Evolutionary conservation across 1,140 invertebrate species (phyloP).

Genomic region (Oncopodura yosiiana): DNA sequence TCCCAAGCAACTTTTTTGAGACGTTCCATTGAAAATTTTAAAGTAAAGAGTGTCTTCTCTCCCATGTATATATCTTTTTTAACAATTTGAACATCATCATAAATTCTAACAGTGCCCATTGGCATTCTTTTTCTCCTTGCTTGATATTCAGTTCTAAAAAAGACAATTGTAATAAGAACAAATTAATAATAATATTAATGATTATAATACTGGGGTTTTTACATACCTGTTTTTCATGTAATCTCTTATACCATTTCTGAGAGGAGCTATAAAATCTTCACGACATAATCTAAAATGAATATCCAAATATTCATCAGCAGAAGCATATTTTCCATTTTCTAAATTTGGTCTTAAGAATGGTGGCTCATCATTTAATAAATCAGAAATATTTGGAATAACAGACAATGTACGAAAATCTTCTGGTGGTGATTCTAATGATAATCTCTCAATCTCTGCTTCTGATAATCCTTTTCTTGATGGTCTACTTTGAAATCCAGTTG

Average conservation of each 20-base stretch:
- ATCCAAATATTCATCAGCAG: conserved; percentile 47
- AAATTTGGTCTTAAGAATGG: conserved; percentile 42
- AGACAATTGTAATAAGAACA: background rate
- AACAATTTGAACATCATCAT: conserved; percentile 2
- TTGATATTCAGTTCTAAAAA: conserved; percentile 5
- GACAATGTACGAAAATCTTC: background rate
- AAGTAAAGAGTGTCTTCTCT: background rate
- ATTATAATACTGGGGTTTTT: too few relatives aligned
- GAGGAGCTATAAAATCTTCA: conserved; percentile 55
- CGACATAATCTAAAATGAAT: conserved; percentile 48
- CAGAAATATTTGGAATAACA: background rate
- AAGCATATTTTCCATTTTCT: conserved; percentile 41
- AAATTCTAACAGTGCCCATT: background rate
- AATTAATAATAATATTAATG: background rate
- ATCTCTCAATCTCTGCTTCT: background rate
- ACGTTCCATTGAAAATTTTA: background rate
- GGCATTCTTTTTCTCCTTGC: conserved; percentile 3
- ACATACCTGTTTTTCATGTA: conserved; percentile 20
- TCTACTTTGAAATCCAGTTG: background rate
- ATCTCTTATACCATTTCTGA: conserved; percentile 47
- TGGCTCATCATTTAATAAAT: background rate
- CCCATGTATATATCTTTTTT: background rate
- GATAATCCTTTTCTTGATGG: background rate
- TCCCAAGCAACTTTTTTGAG: conserved; percentile 37
- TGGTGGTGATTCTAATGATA: background rate